Percentiles rank a stretch among this genome's conserved stretches.
These are phyloP conservation scores for Rissa tridactyla DNA, from an alignment of 2,113 vertebrate species.

Conservation along the genomic window DNA sequence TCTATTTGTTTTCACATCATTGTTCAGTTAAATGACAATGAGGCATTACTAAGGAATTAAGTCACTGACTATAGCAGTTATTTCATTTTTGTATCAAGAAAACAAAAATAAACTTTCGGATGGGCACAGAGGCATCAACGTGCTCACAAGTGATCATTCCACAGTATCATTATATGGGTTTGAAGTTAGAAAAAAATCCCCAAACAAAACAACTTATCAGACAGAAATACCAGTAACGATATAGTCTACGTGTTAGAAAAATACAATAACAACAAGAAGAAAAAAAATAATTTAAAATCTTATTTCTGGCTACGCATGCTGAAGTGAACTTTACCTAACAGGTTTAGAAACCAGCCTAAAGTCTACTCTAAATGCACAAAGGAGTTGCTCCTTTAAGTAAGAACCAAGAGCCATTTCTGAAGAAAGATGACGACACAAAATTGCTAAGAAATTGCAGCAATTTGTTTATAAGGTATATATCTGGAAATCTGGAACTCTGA, in stretches of 20 bases:
- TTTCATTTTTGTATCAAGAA: not conserved
- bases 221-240: not conserved
- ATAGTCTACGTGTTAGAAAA: not conserved
- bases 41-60: not conserved
- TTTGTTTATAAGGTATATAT: not conserved
- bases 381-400: not conserved
- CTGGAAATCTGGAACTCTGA: not conserved
- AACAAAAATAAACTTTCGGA: not conserved
- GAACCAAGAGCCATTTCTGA: not conserved
- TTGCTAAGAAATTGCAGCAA: not conserved
- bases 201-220: not conserved
- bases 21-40: not conserved
- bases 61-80: not conserved
- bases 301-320: not conserved
- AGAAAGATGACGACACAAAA: not conserved
- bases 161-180: not conserved
- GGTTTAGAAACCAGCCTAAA: not conserved
- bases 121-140: not conserved
- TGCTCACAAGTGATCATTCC: not conserved
- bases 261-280: not conserved
- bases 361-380: not conserved
- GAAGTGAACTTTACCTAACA: not conserved
- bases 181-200: not conserved
- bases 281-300: not conserved
- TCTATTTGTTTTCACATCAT: conserved; percentile 2